Evolutionary conservation across 2,113 vertebrate genomes (phyloP), one percentile per base, ranked within the genome.

Genomic region (Neofelis nebulosa): DNA sequence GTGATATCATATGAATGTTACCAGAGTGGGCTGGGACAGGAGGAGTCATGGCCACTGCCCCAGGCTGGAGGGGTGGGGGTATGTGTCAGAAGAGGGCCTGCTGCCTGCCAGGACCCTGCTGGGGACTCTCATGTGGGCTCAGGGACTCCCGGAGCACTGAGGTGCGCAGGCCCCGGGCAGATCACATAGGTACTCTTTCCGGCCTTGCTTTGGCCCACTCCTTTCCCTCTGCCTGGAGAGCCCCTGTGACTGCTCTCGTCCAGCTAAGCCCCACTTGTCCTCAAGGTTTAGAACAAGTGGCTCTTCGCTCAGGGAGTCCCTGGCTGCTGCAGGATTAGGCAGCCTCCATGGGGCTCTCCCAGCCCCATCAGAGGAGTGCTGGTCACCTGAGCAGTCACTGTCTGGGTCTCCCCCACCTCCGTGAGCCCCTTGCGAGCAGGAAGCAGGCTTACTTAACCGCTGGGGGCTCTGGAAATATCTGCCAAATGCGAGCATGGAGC

Each of bases 111-210:
- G 36, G 31, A 71, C 41, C 18, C 96, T 65, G n/a, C 7, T 41
- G 23, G 18, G 66, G 2, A 38, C 12, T 14, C 78, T 80, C 3
- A 0, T 18, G 23, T 85, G 45, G 69, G 18, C 12, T 48, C 16
- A 0, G 23, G 25, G 33, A 2, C 12, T 29, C 50, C 71, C 3
- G 3, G 52, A 33, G 1, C 55, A 19, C 4, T n/a, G 10, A 48
- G 14, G 21, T 3, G 3, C 13, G 61, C 4, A 7, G n/a, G 27
- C 33, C 61, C 76, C 0, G 3, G 29, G 13, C 4, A 18, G 13
- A 33, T 63, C 33, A 8, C n/a, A 4, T 48, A 12, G 6, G 16
- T 14, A 38, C 7, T 66, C 45, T 33, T 12, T 9, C 31, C 4
- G 12, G 57, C 33, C 36, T 74, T 33, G n/a, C 29, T 36, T 68